phyloP scores from a whole-genome alignment of 2,113 vertebrate species.

The Brachypodius melanocephalos region DNA sequence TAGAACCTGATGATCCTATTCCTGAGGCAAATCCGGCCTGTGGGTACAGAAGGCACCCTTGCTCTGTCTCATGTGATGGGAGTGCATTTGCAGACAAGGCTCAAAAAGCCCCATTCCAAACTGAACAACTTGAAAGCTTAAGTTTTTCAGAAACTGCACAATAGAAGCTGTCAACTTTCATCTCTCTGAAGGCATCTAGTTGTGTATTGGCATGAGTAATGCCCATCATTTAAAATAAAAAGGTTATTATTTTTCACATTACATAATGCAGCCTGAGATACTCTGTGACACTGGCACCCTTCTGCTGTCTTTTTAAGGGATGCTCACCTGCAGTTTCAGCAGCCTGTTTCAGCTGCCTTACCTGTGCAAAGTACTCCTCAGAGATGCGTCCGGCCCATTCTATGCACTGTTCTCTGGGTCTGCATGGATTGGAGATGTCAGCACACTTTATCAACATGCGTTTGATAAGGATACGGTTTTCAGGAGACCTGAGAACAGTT shows the following conservation, averaged over 20 bases:
- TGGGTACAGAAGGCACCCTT: neutral
- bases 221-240: neutral
- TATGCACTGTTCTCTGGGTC: constrained; percentile 87
- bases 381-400: constrained; percentile 97
- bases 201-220: neutral
- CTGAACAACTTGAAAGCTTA: neutral
- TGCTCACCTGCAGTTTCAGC: neutral
- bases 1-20: neutral
- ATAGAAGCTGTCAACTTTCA: neutral
- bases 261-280: neutral
- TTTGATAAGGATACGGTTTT: constrained; percentile 93
- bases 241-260: neutral
- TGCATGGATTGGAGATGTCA: constrained; percentile 94
- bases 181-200: neutral
- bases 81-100: neutral
- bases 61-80: neutral
- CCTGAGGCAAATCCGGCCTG: neutral
- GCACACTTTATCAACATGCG: constrained; percentile 98
- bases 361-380: constrained; percentile 98
- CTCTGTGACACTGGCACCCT: neutral
- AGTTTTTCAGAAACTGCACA: neutral
- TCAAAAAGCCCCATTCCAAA: neutral
- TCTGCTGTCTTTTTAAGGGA: neutral
- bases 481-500: constrained; percentile 83
- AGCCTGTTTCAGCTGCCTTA: constrained; percentile 23